Base-by-base conservation (phyloP, 2,888 invertebrate species). In the Cylloceria caligata region DNA sequence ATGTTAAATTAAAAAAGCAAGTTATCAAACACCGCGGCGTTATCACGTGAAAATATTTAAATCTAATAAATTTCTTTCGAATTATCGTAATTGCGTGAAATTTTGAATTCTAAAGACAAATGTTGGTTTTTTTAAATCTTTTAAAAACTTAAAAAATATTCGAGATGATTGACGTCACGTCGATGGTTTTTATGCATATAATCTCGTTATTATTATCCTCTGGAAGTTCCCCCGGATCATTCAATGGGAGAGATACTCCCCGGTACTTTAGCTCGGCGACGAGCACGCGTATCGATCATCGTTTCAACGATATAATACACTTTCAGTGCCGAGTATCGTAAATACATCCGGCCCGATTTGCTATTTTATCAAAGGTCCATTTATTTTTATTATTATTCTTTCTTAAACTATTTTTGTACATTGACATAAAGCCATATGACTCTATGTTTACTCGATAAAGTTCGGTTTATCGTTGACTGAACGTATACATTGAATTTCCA, bases 91-190 rank as follows among this genome's bases (percentile, higher is more conserved):
- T 55, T 55, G 24, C 13, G 5, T 27, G 24, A 6, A 60, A 36
- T 60, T 30, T 42, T 9, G 4, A 11, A 3, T 57, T 34, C 16
- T 16, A 30, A 24, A 68, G 9, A 2, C 13, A 24, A 39, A 39
- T 68, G 6, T n/a, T 7, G 9, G 5, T 13, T 42, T 24, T 11
- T 9, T 47, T 49, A 21, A 19, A 34, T 55, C 5, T 39, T 24
- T 69, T n/a, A 39, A 52, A n/a, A 24, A 27, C 39, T 39, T 42
- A 1, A n/a, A 73, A 78, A 27, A 67, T 67, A 78, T 55, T 55
- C 57, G 72, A 67, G 47, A 67, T 47, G 55, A 76, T 57, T 57
- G 57, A 71, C 71, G 42, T 71, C 71, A 71, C 39, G 71, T n/a
- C 55, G 39, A 36, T n/a, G 39, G n/a, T 57, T 47, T n/a, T 67